Conservation (phyloP, 2,888 invertebrate species). For the Deladenus siricidicola region DNA sequence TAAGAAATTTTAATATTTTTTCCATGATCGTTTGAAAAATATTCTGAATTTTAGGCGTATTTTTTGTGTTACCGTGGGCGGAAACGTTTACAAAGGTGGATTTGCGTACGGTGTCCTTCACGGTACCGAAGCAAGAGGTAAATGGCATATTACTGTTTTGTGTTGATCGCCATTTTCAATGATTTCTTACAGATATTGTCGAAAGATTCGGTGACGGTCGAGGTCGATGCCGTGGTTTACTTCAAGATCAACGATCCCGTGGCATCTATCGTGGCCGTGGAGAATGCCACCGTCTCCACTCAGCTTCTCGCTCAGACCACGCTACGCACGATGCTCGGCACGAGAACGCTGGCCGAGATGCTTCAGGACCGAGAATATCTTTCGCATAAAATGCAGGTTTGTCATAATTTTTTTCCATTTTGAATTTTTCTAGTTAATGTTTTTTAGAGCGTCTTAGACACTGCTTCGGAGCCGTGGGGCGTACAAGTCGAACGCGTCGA, state of each 20-base stretch:
- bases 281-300: slow-evolving; percentile 67
- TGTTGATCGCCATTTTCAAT: not conserved
- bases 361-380: slow-evolving; percentile 56
- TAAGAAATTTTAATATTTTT: too few species aligned
- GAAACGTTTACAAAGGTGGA: slow-evolving; percentile 66
- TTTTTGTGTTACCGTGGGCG: slow-evolving; percentile 66
- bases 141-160: not conserved
- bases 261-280: slow-evolving; percentile 91
- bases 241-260: slow-evolving; percentile 81
- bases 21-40: too few species aligned
- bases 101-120: slow-evolving; percentile 84
- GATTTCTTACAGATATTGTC: slow-evolving; percentile 32
- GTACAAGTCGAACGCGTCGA: slow-evolving; percentile 35
- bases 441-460: slow-evolving; percentile 17
- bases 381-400: slow-evolving; percentile 25
- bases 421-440: not conserved
- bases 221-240: slow-evolving; percentile 73
- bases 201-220: slow-evolving; percentile 65
- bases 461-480: slow-evolving; percentile 28
- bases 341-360: slow-evolving; percentile 87
- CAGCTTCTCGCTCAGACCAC: slow-evolving; percentile 57
- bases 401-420: not conserved
- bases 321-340: slow-evolving; percentile 79
- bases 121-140: slow-evolving; percentile 94
- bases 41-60: too few species aligned